Percentiles rank a stretch among this genome's conserved stretches.
phyloP scores from a whole-genome alignment of 2,888 invertebrate genomes.

The Sycophila texana region DNA sequence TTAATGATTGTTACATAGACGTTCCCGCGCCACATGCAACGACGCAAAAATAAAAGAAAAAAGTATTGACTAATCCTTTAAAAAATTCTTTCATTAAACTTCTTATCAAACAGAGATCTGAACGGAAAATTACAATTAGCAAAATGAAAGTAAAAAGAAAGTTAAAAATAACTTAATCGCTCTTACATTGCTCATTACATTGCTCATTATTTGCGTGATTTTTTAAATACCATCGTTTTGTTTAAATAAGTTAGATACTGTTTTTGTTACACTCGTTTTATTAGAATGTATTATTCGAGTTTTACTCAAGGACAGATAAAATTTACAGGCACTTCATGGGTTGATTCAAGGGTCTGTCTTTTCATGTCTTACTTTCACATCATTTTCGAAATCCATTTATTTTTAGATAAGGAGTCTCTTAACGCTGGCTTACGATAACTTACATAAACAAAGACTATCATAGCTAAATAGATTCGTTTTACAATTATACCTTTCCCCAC shows the following conservation, averaged over 20 bases:
- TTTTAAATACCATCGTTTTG: slow-evolving; percentile 2
- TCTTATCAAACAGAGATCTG: not conserved
- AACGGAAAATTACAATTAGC: slow-evolving; percentile 12
- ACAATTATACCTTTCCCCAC: slow-evolving; percentile 51
- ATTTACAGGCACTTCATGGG: slow-evolving; percentile 68
- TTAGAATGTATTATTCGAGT: slow-evolving; percentile 48
- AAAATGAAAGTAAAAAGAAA: slow-evolving; percentile 50
- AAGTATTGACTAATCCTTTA: not conserved
- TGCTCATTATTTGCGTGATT: not conserved
- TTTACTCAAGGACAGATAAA: slow-evolving; percentile 69
- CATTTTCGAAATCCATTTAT: slow-evolving; percentile 2
- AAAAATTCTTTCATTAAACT: slow-evolving; percentile 3
- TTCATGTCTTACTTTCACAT: slow-evolving; percentile 27
- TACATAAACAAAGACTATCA: slow-evolving; percentile 57
- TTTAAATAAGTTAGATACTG: slow-evolving; percentile 26
- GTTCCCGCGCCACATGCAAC: slow-evolving; percentile 51
- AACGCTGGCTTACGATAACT: slow-evolving; percentile 55
- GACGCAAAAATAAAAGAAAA: slow-evolving; percentile 28
- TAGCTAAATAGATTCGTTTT: slow-evolving; percentile 54
- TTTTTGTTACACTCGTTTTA: slow-evolving; percentile 25
- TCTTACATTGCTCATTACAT: not conserved
- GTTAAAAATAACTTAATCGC: slow-evolving; percentile 39
- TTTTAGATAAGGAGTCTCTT: slow-evolving; percentile 33
- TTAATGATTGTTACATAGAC: slow-evolving; percentile 43
- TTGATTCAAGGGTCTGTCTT: slow-evolving; percentile 67